These are phyloP conservation scores for Bradypus variegatus DNA, from an alignment of 2,797 vertebrate species.

Conservation along the genomic window DNA sequence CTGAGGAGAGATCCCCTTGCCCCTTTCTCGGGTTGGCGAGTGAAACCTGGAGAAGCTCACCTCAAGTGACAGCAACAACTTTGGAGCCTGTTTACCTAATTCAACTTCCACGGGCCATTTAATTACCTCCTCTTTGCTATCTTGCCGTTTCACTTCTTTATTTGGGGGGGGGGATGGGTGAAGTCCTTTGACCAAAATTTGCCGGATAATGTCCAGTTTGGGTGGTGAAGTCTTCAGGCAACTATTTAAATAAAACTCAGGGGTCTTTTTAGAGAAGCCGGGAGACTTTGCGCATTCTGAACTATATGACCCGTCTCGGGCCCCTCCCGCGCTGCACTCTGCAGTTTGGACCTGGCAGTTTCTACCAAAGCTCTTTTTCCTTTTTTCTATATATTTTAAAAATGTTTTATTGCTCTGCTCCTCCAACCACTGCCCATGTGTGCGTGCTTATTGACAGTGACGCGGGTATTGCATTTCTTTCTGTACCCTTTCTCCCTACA, in stretches of 20 bases:
- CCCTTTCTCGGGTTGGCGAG: background rate
- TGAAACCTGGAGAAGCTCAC: slow-evolving; percentile 36
- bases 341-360: slow-evolving; percentile 50
- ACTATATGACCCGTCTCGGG: slow-evolving; percentile 28
- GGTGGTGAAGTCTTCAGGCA: background rate
- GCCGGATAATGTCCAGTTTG: background rate
- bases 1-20: background rate
- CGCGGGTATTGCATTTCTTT: slow-evolving; percentile 58
- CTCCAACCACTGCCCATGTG: slow-evolving; percentile 41
- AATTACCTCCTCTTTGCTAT: background rate
- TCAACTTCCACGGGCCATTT: slow-evolving; percentile 52
- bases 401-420: slow-evolving; percentile 38
- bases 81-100: slow-evolving; percentile 52
- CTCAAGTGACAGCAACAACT: slow-evolving; percentile 48
- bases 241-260: background rate
- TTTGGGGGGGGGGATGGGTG: background rate
- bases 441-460: slow-evolving; percentile 60
- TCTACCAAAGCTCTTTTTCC: background rate
- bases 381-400: slow-evolving; percentile 18
- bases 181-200: background rate
- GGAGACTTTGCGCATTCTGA: slow-evolving; percentile 37
- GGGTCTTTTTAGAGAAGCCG: background rate
- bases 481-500: slow-evolving; percentile 66
- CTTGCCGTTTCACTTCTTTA: slow-evolving; percentile 36
- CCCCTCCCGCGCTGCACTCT: slow-evolving; percentile 34